A percentile compares a stretch with the other conserved stretches of the same genome.
Evolutionary conservation across 2,113 vertebrate genomes (phyloP).

Genomic region (Cyprinodon variegatus): DNA sequence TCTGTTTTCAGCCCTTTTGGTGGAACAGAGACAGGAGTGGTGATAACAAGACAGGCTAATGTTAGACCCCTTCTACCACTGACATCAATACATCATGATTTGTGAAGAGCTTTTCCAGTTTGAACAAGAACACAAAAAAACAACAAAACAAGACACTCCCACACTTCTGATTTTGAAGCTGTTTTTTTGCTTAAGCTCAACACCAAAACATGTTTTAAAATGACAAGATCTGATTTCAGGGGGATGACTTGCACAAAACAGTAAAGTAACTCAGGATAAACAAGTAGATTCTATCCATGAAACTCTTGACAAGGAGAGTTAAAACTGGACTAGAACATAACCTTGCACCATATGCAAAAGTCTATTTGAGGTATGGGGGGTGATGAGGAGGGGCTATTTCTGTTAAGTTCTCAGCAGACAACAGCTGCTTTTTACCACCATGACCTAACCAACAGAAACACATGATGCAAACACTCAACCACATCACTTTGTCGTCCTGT

Average conservation of each 20-base stretch:
- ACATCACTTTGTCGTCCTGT: conserved; percentile 38
- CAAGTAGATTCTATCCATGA: not conserved
- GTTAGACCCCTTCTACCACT: no score
- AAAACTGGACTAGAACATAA: conserved; percentile 1
- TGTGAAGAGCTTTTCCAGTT: no score
- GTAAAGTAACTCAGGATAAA: not conserved
- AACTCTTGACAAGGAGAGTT: not conserved
- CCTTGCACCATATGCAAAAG: not conserved
- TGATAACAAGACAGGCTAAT: no score
- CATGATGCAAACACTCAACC: conserved; percentile 5
- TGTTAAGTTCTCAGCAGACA: conserved; percentile 64
- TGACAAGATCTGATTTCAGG: no score
- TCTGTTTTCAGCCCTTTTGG: no score
- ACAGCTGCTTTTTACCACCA: conserved; percentile 65
- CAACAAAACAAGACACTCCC: no score
- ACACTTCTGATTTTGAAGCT: no score
- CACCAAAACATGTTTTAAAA: no score
- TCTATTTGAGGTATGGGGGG: conserved; percentile 2
- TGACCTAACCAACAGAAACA: conserved; percentile 24
- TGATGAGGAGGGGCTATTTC: conserved; percentile 47
- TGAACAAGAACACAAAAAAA: no score
- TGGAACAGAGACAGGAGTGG: no score
- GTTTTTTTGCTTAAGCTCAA: no score
- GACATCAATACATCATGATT: no score
- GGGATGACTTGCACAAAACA: not conserved